phyloP scores from a whole-genome alignment of 2,888 invertebrate species.

The Drosophila ustulata region DNA sequence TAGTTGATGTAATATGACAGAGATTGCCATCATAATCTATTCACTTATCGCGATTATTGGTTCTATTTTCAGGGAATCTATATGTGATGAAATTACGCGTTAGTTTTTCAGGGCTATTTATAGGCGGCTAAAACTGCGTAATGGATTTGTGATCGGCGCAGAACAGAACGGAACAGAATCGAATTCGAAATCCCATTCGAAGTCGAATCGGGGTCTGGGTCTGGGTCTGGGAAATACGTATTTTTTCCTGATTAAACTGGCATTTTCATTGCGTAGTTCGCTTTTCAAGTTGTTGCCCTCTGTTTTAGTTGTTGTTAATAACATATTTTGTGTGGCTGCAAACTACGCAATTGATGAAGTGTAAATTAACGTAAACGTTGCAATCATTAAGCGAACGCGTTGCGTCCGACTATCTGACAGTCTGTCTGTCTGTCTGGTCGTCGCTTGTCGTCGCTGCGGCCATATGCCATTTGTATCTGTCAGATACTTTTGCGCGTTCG shows the following conservation, averaged over 20 bases:
- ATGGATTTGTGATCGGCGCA: conserved; percentile 26
- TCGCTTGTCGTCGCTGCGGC: conserved; percentile 24
- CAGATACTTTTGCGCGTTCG: conserved; percentile 68
- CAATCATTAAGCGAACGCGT: conserved; percentile 58
- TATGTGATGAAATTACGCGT: conserved; percentile 58
- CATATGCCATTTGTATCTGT: conserved; percentile 77
- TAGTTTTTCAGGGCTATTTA: conserved; percentile 42
- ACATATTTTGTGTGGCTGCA: conserved; percentile 37
- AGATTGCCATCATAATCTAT: conserved; percentile 17
- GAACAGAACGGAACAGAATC: background rate
- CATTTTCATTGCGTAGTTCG: conserved; percentile 61
- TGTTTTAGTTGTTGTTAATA: conserved; percentile 19
- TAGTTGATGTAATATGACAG: conserved; percentile 1
- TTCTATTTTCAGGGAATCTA: conserved; percentile 21
- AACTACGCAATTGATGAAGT: conserved; percentile 79
- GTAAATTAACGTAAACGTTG: conserved; percentile 73
- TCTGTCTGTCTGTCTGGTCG: background rate
- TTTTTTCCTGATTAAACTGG: conserved; percentile 44
- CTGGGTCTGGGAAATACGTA: conserved; percentile 22
- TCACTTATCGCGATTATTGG: conserved; percentile 27
- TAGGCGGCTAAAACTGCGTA: conserved; percentile 61
- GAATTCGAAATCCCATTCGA: background rate
- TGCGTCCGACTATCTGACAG: conserved; percentile 15
- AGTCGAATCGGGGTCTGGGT: background rate
- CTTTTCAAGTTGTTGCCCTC: conserved; percentile 44